Evolutionary conservation across 2,113 vertebrate species (phyloP), one percentile per base, ranked within the genome.

Genomic region (Pterophyllum scalare): DNA sequence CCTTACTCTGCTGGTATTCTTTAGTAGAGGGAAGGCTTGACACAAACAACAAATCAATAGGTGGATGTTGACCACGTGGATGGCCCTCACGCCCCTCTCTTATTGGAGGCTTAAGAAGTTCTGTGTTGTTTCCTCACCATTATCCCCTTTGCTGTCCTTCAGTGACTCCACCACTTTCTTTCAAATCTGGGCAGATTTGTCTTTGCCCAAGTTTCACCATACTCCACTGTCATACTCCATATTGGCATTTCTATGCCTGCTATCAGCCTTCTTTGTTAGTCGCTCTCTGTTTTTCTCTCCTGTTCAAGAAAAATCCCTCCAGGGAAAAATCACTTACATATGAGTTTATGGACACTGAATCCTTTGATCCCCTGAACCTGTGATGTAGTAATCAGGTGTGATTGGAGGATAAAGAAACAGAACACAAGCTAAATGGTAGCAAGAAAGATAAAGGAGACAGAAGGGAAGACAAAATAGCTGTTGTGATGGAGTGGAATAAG

Each of bases 301-400:
- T 64, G 38, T 46, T n/a, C 59, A 64, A 81, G 79, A 90, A 84
- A 57, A 79, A 85, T 83, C 70, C 54, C 46, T 84, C 22, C 7
- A 64, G 75, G 88, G 86, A 87, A 90, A 92, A 91, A 94, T 92
- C 83, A 84, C 93, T 82, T 52, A 81, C 79, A 88, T 84, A 81
- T 64, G 80, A 92, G 87, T 91, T 91, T 88, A 89, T 89, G 86
- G 59, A 67, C 75, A 79, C 79, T 77, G 80, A 90, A 91, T 92
- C 85, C 89, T 94, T 94, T 95, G 94, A 96, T 94, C 93, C 88
- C 75, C 12, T 19, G 22, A 82, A 91, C 88, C 84, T 92, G 84
- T 86, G 92, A 87, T 89, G 88, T 85, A 77, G 89, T 93, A 92
- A 95, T 95, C 91, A 91, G 85, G 74, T 86, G 61, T 92, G 93